A percentile compares a stretch with the other conserved stretches of the same genome.
Evolutionary conservation across 2,888 invertebrate genomes (phyloP).

Genomic region (Leucophenga montana): DNA sequence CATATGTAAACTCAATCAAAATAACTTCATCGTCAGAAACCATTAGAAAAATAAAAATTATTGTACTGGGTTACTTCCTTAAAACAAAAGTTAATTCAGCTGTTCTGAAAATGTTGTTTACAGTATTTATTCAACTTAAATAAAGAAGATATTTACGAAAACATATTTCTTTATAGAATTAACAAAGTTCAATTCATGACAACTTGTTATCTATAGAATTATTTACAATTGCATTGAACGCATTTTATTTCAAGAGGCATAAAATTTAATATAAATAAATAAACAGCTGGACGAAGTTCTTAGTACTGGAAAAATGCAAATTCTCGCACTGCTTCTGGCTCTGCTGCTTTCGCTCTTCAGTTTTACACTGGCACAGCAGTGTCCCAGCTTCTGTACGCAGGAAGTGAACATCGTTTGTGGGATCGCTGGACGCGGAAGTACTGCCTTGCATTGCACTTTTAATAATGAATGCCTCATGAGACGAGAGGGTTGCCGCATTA

Average conservation of each 20-base stretch:
- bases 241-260: too few species aligned
- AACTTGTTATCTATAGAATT: neutral
- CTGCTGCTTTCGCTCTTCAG: neutral
- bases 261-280: too few species aligned
- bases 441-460: conserved; percentile 18
- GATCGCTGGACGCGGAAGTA: neutral
- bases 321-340: neutral
- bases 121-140: neutral
- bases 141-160: too few species aligned
- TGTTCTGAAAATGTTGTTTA: neutral
- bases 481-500: neutral
- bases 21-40: too few species aligned
- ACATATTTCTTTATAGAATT: too few species aligned
- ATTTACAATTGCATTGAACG: neutral
- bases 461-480: conserved; percentile 20
- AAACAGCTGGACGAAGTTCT: too few species aligned
- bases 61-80: too few species aligned
- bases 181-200: too few species aligned
- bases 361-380: conserved; percentile 10
- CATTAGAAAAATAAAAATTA: too few species aligned
- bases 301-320: neutral
- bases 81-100: neutral
- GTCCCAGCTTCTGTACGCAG: neutral
- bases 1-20: too few species aligned
- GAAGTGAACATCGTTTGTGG: conserved; percentile 23